These are phyloP conservation scores for Syrphus vitripennis DNA, from an alignment of 2,888 invertebrate genomes.

Conservation along the genomic window DNA sequence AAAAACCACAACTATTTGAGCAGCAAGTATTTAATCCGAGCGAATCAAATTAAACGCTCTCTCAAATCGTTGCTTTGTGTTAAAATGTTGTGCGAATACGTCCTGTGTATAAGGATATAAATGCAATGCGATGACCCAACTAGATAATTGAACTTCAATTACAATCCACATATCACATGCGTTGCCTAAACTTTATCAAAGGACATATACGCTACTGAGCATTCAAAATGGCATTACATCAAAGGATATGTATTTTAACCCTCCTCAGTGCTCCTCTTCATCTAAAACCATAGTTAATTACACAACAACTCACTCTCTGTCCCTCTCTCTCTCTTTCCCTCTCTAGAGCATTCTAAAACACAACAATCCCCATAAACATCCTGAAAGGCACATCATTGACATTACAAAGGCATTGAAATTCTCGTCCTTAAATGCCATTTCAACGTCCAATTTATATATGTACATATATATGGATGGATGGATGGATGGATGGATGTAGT, in stretches of 20 bases:
- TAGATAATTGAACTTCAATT: constrained; percentile 61
- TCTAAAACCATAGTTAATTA: background rate
- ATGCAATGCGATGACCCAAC: constrained; percentile 26
- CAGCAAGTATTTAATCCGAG: background rate
- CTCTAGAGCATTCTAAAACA: background rate
- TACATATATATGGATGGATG: constrained; percentile 17
- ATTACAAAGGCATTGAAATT: constrained; percentile 47
- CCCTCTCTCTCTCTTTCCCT: background rate
- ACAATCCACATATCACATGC: constrained; percentile 35
- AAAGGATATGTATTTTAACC: constrained; percentile 20
- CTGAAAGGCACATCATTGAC: constrained; percentile 39
- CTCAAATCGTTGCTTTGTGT: background rate
- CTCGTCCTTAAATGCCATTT: constrained; percentile 14
- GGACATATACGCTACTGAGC: constrained; percentile 1
- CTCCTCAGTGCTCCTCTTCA: background rate
- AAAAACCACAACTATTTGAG: constrained; percentile 8
- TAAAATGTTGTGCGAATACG: background rate
- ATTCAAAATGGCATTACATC: constrained; percentile 18
- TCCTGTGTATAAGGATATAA: background rate
- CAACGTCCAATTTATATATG: constrained; percentile 24
- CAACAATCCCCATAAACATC: constrained; percentile 35
- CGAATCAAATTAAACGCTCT: constrained; percentile 22
- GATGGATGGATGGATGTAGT: background rate
- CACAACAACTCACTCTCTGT: background rate
- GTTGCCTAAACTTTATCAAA: constrained; percentile 26